phyloP scores from a whole-genome alignment of 2,113 vertebrate species.

The Xiphophorus hellerii region DNA sequence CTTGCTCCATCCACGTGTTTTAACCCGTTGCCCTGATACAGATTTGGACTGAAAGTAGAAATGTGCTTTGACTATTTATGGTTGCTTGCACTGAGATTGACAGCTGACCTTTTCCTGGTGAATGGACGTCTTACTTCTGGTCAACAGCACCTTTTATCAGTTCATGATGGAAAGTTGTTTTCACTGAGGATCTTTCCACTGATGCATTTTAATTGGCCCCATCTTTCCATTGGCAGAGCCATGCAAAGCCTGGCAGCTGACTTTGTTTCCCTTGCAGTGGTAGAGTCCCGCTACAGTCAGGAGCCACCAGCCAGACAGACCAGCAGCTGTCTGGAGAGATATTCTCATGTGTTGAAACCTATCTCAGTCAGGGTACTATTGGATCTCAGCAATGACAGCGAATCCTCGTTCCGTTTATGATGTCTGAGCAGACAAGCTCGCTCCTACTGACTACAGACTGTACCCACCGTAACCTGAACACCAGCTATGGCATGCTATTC shows the following conservation, averaged over 20 bases:
- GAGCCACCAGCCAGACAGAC: slow-evolving; percentile 56
- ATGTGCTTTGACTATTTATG: not conserved
- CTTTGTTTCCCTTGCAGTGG: slow-evolving; percentile 51
- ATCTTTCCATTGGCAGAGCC: slow-evolving; percentile 69
- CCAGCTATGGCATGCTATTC: slow-evolving; percentile 39
- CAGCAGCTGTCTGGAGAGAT: slow-evolving; percentile 66
- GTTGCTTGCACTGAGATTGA: not conserved
- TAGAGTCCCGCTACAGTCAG: slow-evolving; percentile 55
- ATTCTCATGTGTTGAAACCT: slow-evolving; percentile 45
- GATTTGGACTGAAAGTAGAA: not conserved
- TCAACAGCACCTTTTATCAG: slow-evolving; percentile 54
- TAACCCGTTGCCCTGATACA: not conserved
- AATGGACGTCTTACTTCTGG: slow-evolving; percentile 3
- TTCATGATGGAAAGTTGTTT: slow-evolving; percentile 29
- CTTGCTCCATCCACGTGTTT: not conserved
- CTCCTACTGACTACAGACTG: slow-evolving; percentile 17
- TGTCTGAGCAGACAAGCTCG: slow-evolving; percentile 23
- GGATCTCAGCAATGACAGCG: slow-evolving; percentile 45
- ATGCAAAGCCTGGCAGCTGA: slow-evolving; percentile 62
- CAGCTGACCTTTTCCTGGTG: not conserved
- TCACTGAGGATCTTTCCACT: slow-evolving; percentile 57
- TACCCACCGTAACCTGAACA: slow-evolving; percentile 35
- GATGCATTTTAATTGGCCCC: slow-evolving; percentile 61
- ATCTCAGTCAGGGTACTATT: slow-evolving; percentile 33
- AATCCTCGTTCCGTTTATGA: slow-evolving; percentile 41